Evolutionary conservation across 2,797 vertebrate genomes (phyloP).

Genomic region (Delichon dasypus): DNA sequence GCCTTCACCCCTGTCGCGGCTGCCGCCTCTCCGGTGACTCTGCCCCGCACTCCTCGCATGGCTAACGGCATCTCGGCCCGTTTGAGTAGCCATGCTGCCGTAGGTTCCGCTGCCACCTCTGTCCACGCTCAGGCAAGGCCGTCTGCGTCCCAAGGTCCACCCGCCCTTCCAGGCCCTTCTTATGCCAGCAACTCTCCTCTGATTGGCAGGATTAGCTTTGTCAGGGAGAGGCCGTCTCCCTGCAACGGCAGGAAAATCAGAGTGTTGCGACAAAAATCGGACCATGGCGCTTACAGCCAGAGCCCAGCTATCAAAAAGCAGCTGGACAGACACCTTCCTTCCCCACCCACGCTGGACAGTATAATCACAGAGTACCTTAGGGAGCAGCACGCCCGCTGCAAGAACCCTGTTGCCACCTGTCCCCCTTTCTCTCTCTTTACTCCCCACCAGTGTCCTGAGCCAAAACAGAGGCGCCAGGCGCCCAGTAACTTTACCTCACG

Average conservation of each 20-base stretch:
- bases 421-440: constrained; percentile 99
- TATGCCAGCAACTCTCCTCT: constrained; percentile 81
- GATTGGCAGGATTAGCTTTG: constrained; percentile 94
- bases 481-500: constrained; percentile 96
- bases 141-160: constrained; percentile 79
- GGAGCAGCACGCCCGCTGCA: constrained; percentile 98
- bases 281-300: constrained; percentile 97
- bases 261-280: constrained; percentile 95
- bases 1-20: constrained; percentile 81
- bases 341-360: constrained; percentile 94
- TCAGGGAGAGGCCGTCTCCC: constrained; percentile 87
- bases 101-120: constrained; percentile 75
- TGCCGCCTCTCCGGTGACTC: constrained; percentile 82
- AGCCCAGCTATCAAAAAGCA: constrained; percentile 99
- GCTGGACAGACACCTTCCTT: constrained; percentile 95
- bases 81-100: constrained; percentile 79
- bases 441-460: constrained; percentile 98
- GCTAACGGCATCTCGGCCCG: constrained; percentile 89
- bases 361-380: constrained; percentile 99
- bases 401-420: constrained; percentile 98
- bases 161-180: constrained; percentile 74
- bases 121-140: constrained; percentile 84
- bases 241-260: constrained; percentile 90
- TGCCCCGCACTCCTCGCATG: constrained; percentile 92
- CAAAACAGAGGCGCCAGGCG: constrained; percentile 98